Evolutionary conservation across 1,140 invertebrate genomes (phyloP).

Genomic region (Acromyrmex echinatior): DNA sequence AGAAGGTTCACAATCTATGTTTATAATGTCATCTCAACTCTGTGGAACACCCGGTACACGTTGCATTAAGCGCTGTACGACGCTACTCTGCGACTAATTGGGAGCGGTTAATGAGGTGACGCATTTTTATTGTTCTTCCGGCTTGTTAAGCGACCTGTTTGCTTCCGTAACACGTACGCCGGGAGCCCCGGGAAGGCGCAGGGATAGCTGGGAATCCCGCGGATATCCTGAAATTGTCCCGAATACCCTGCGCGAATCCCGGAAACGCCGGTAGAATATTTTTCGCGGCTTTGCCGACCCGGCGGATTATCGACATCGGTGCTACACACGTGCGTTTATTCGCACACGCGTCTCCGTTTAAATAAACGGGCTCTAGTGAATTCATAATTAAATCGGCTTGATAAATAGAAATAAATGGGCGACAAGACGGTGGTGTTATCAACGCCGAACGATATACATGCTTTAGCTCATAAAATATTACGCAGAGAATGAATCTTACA

Average conservation of each 20-base stretch:
- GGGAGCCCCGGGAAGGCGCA: constrained; percentile 43
- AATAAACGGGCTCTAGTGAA: constrained; percentile 23
- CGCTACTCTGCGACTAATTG: constrained; percentile 61
- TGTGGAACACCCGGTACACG: constrained; percentile 40
- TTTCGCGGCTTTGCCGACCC: constrained; percentile 63
- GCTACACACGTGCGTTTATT: constrained; percentile 43
- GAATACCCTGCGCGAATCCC: constrained; percentile 51
- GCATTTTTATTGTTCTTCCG: constrained; percentile 62
- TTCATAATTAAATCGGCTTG: constrained; percentile 47
- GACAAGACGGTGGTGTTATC: constrained; percentile 8
- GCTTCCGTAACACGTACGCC: constrained; percentile 67
- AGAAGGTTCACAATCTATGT: constrained; percentile 11
- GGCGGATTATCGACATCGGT: constrained; percentile 64
- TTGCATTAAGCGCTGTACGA: constrained; percentile 56
- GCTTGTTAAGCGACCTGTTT: constrained; percentile 70
- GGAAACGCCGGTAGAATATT: constrained; percentile 66
- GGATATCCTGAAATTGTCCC: constrained; percentile 68
- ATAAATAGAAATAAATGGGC: constrained; percentile 41
- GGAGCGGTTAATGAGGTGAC: constrained; percentile 63
- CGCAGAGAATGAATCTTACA: constrained; percentile 13
- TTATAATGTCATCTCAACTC: constrained; percentile 17
- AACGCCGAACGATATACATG: constrained; percentile 10
- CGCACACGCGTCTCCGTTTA: constrained; percentile 35
- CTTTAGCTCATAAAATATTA: constrained; percentile 38
- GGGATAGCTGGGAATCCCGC: constrained; percentile 61